Evolutionary conservation across 2,797 vertebrate genomes (phyloP).

Genomic region (Bryconaethiops microstoma): DNA sequence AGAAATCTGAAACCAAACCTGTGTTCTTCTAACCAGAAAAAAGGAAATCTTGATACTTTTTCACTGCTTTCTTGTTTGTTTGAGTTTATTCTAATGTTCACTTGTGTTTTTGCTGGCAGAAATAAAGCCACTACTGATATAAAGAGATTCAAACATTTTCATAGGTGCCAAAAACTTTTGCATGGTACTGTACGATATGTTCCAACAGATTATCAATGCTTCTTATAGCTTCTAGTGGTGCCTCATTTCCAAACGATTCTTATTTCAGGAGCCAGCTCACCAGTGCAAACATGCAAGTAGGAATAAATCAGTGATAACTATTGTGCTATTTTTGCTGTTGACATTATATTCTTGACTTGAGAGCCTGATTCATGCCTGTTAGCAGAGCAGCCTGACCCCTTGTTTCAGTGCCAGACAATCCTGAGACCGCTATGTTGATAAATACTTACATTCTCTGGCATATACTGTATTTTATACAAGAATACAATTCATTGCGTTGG

Average conservation of each 20-base stretch:
- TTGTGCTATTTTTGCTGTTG: background rate
- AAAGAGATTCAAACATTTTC: no score
- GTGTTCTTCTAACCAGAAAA: no score
- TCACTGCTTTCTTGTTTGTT: no score
- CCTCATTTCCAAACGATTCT: background rate
- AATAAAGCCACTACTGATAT: no score
- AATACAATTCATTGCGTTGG: no score
- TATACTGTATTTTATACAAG: background rate
- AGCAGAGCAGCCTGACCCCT: background rate
- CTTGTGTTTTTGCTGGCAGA: no score
- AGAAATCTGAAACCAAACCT: no score
- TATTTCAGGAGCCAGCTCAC: background rate
- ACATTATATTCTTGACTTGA: background rate
- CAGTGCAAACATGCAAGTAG: background rate
- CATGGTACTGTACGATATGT: no score
- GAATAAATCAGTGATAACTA: background rate
- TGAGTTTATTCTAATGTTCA: no score
- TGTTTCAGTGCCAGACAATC: background rate
- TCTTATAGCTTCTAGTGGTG: background rate
- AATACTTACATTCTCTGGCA: background rate
- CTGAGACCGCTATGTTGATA: no score
- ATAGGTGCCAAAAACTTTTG: no score
- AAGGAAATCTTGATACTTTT: no score
- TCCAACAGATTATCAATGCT: background rate
- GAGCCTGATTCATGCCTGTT: background rate